Conservation (phyloP, 1,140 invertebrate genomes). For the Wiebesia pumilae region DNA sequence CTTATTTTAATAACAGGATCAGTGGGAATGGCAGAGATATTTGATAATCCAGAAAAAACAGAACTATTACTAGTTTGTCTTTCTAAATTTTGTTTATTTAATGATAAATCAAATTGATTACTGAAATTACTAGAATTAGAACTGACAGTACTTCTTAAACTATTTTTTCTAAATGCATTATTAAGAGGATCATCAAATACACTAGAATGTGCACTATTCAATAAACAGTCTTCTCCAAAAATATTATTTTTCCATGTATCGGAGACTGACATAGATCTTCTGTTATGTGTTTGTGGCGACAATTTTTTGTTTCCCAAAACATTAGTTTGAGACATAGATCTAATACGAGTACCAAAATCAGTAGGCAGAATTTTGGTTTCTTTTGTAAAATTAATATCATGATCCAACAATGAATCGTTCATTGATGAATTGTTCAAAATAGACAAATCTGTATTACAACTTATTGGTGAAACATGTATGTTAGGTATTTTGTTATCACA, state of each 20-base stretch:
- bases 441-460: constrained; percentile 54
- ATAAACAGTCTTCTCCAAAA: constrained; percentile 45
- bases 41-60: constrained; percentile 49
- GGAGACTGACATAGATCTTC: constrained; percentile 61
- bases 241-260: constrained; percentile 37
- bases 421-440: constrained; percentile 64
- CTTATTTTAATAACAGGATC: constrained; percentile 25
- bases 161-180: constrained; percentile 53
- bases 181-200: constrained; percentile 52
- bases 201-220: constrained; percentile 31
- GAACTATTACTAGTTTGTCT: constrained; percentile 51
- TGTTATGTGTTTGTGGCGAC: constrained; percentile 31
- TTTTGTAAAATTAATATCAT: constrained; percentile 41
- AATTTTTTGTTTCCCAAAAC: background rate
- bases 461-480: constrained; percentile 29
- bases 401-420: constrained; percentile 64
- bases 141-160: constrained; percentile 24
- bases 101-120: constrained; percentile 53
- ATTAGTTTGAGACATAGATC: constrained; percentile 40
- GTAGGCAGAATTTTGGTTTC: constrained; percentile 36
- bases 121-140: constrained; percentile 46
- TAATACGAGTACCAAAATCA: constrained; percentile 39
- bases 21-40: constrained; percentile 48
- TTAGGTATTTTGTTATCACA: constrained; percentile 42
- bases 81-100: constrained; percentile 54